Evolutionary conservation across 2,113 vertebrate genomes (phyloP).

Genomic region (Fukomys damarensis): DNA sequence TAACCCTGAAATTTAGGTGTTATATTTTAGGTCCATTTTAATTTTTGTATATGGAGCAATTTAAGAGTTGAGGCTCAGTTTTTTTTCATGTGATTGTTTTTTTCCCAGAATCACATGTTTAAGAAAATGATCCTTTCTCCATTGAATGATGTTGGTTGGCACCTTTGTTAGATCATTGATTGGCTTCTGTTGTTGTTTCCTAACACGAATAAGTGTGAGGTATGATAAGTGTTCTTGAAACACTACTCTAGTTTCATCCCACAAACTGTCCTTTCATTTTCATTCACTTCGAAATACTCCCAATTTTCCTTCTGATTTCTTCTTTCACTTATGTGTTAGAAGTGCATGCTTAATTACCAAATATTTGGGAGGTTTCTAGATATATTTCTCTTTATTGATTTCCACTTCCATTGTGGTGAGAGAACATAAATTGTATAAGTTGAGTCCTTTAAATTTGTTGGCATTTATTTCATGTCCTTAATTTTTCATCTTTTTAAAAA

Average conservation of each 20-base stretch:
- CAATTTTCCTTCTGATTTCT: constrained; percentile 23
- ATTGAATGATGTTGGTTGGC: background rate
- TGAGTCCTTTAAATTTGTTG: constrained; percentile 24
- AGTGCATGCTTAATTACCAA: constrained; percentile 5
- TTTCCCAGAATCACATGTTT: constrained; percentile 18
- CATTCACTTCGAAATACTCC: background rate
- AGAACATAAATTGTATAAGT: background rate
- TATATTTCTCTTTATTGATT: constrained; percentile 12
- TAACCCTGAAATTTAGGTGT: background rate
- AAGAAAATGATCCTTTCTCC: background rate
- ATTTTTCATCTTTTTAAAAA: background rate
- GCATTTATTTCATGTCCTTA: constrained; percentile 31
- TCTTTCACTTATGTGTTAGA: background rate
- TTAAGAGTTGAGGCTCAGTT: background rate
- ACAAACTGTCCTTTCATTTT: constrained; percentile 31
- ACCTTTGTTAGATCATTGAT: background rate
- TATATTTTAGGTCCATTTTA: background rate
- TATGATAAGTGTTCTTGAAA: background rate
- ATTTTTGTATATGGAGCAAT: background rate
- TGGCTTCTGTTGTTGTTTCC: background rate
- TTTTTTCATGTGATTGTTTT: background rate
- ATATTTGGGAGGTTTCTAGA: background rate
- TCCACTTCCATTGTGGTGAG: constrained; percentile 17
- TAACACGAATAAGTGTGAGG: background rate
- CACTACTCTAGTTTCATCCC: background rate